Evolutionary conservation across 92 coral and sea anemone species (phyloP), one percentile per base, ranked within the genome.

Genomic region (Heteractis magnifica): DNA sequence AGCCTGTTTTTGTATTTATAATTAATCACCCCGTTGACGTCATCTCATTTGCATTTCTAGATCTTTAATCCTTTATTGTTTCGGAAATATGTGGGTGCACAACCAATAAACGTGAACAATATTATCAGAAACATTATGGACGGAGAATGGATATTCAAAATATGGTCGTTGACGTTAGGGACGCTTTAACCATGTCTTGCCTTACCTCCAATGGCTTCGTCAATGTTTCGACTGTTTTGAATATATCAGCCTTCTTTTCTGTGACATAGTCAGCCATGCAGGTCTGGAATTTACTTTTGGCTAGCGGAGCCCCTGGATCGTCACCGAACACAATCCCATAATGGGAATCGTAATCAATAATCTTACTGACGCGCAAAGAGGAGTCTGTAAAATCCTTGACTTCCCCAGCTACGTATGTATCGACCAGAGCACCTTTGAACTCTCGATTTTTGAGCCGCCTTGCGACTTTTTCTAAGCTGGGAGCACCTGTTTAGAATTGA

Each of bases 351-450:
- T 95, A 93, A 76, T 90, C 94, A 12, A 94, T 41, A 72, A 95
- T 95, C 83, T 94, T 93, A 72, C 93, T 94, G 15, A 95, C 95
- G 15, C 98, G 92, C 0, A 95, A 86, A 20, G 79, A 74, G 3
- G 71, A 12, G 65, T 87, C 84, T 41, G 56, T 65, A 56, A 93
- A 91, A 16, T 55, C 92, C 0, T 60, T 20, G 49, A 81, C 89
- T 71, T 84, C 94, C 15, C 95, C 98, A 8, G 98, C 98, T 18
- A 95, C 98, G 65, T 91, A 95, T 6, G 98, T 95, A 65, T 95
- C 98, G 10, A 95, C 90, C 10, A 94, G 79, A 5, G 92, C 94
- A 16, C 98, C 98, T 76, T 92, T 92, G 44, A 88, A 72, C 7
- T 81, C 16, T 18, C 98, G 94, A 8, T 76, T 53, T 59, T 89